Conservation (phyloP, 2,888 invertebrate genomes). For the Labia minor region DNA sequence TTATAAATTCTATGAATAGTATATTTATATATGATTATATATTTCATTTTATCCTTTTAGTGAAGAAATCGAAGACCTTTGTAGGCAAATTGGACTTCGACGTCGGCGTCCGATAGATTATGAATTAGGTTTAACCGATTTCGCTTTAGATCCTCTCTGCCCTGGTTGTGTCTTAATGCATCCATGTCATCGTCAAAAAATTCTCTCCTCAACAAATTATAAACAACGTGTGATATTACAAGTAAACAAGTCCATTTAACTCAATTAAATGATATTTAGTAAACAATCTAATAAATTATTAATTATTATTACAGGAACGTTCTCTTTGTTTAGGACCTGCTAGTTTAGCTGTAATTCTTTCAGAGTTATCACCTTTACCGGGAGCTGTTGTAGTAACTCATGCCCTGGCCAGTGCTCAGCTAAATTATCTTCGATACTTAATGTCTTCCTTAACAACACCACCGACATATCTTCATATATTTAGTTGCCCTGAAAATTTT, state of each 20-base stretch:
- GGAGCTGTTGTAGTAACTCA: constrained; percentile 72
- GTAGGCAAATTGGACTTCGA: not conserved
- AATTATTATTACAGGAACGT: constrained; percentile 48
- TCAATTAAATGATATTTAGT: not conserved
- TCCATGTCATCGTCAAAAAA: constrained; percentile 19
- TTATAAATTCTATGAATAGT: no score
- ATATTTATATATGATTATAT: no score
- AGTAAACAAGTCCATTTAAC: not conserved
- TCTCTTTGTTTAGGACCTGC: constrained; percentile 73
- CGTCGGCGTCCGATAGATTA: not conserved
- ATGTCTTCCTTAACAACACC: not conserved
- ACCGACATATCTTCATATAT: not conserved
- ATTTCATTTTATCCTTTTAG: not conserved
- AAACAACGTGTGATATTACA: constrained; percentile 24
- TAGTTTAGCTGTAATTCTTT: constrained; percentile 57
- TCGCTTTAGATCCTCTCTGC: constrained; percentile 20
- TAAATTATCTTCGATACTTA: not conserved
- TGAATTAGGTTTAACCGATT: constrained; percentile 1
- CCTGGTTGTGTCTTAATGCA: constrained; percentile 24
- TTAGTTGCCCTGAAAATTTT: not conserved
- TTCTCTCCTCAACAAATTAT: constrained; percentile 23
- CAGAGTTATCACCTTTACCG: constrained; percentile 46
- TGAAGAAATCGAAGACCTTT: not conserved
- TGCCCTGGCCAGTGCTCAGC: constrained; percentile 16
- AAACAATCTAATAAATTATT: not conserved